Base-by-base conservation (phyloP, 1,140 invertebrate genomes). In the Coelopa frigida region DNA sequence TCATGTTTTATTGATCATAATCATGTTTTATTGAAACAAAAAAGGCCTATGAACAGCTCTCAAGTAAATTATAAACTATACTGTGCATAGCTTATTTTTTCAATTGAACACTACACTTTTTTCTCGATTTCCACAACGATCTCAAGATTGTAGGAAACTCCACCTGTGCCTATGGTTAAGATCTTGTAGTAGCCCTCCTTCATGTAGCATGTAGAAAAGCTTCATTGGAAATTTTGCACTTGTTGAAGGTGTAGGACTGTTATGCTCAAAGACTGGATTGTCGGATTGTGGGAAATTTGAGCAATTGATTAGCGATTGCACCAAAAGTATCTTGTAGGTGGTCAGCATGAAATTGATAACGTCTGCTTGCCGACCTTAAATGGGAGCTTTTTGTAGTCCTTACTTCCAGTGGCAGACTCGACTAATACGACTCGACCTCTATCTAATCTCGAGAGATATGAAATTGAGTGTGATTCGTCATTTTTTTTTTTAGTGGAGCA, bases 311-410 rank as follows among this genome's bases (percentile, higher is more conserved):
- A 43, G 22, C n/a, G n/a, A n/a, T n/a, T n/a, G n/a, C n/a, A n/a
- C n/a, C n/a, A n/a, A n/a, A n/a, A n/a, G n/a, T n/a, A n/a, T n/a
- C n/a, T n/a, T n/a, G n/a, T n/a, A n/a, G n/a, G n/a, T n/a, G n/a
- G n/a, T n/a, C n/a, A n/a, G n/a, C n/a, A 23, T 0, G 3, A 0
- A 18, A 14, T 51, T 0, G 33, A 1, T 53, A 52, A n/a, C 37
- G 48, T 2, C 23, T 37, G 5, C 55, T n/a, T n/a, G n/a, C n/a
- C n/a, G n/a, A n/a, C 46, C 7, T 1, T 26, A 4, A 57, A 61
- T 0, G 60, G 60, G 12, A 59, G 11, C 4, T 36, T 6, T 10
- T 51, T 57, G 17, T 64, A 63, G 15, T 64, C 61, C 1, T 47
- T 51, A 6, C 36, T 42, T 1, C 61, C 58, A 0, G 27, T 44